phyloP scores from a whole-genome alignment of 2,797 vertebrate species.

The Eulemur rubriventer region DNA sequence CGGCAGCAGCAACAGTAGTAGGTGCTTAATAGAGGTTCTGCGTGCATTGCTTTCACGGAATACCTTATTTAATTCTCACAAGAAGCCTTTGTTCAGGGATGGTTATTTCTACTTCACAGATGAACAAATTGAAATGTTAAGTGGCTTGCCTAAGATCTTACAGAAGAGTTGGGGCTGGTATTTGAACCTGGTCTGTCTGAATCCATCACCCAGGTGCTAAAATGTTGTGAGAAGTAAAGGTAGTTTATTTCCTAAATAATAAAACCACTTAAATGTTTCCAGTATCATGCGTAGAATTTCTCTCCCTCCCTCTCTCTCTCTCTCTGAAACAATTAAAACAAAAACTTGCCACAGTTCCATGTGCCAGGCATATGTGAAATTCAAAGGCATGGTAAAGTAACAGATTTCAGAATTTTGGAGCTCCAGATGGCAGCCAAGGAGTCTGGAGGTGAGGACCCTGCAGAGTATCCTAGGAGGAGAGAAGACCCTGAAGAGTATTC shows the following conservation, averaged over 20 bases:
- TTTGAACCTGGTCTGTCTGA: not conserved
- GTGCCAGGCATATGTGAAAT: not conserved
- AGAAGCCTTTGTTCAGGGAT: not conserved
- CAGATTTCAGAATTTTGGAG: not conserved
- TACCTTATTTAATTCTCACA: not conserved
- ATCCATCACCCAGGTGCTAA: not conserved
- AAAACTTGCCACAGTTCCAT: not conserved
- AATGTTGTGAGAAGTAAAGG: not conserved
- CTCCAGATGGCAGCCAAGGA: not conserved
- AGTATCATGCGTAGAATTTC: not conserved
- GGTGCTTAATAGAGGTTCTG: not conserved
- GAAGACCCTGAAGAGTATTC: not conserved
- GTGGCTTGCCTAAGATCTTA: not conserved
- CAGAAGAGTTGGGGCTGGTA: not conserved
- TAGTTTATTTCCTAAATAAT: not conserved
- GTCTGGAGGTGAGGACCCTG: not conserved
- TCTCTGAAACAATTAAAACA: not conserved
- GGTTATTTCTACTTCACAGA: not conserved
- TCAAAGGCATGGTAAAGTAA: not conserved
- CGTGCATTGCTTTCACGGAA: not conserved
- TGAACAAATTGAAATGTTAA: not conserved
- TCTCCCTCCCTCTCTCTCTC: accelerated
- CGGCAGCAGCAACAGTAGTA: not conserved
- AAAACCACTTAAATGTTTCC: not conserved
- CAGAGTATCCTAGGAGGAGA: not conserved